A percentile compares a stretch with the other conserved stretches of the same genome.
phyloP scores from a whole-genome alignment of 2,888 invertebrate genomes.

The Matsumyia berberina region DNA sequence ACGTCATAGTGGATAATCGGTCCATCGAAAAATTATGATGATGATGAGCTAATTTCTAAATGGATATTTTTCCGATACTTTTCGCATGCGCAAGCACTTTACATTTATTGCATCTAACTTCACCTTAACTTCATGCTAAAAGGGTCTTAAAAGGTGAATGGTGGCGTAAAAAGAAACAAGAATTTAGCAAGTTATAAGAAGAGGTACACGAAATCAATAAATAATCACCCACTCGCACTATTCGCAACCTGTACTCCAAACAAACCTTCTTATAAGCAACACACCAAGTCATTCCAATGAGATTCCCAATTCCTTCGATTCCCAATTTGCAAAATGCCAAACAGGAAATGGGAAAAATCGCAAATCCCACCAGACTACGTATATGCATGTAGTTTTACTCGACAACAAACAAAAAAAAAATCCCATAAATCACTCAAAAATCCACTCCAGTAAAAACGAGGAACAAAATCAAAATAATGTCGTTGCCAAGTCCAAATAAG shows the following conservation, averaged over 20 bases:
- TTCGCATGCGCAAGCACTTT: no score
- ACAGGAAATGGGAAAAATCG: slow-evolving; percentile 39
- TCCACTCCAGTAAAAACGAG: slow-evolving; percentile 31
- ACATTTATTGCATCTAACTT: no score
- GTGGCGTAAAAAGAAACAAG: no score
- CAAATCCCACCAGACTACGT: slow-evolving; percentile 19
- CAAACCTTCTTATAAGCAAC: slow-evolving; percentile 9
- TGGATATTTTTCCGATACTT: no score
- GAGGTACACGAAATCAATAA: no score
- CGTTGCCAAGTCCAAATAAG: slow-evolving; percentile 39
- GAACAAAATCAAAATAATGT: slow-evolving; percentile 56
- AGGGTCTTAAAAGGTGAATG: no score
- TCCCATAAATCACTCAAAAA: slow-evolving; percentile 61
- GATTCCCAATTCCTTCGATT: slow-evolving; percentile 6
- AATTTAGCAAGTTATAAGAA: no score
- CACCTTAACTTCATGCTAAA: no score
- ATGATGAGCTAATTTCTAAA: no score
- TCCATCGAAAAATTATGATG: no score
- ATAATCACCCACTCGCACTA: background rate
- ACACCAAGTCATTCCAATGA: slow-evolving; percentile 1
- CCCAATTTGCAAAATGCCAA: slow-evolving; percentile 30
- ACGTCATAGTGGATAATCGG: no score
- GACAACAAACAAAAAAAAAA: slow-evolving; percentile 21
- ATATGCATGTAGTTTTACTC: slow-evolving; percentile 18
- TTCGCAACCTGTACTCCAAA: background rate